Percentiles rank a stretch among this genome's conserved stretches.
These are phyloP conservation scores for Solea senegalensis DNA, from an alignment of 2,113 vertebrate species.

Conservation along the genomic window DNA sequence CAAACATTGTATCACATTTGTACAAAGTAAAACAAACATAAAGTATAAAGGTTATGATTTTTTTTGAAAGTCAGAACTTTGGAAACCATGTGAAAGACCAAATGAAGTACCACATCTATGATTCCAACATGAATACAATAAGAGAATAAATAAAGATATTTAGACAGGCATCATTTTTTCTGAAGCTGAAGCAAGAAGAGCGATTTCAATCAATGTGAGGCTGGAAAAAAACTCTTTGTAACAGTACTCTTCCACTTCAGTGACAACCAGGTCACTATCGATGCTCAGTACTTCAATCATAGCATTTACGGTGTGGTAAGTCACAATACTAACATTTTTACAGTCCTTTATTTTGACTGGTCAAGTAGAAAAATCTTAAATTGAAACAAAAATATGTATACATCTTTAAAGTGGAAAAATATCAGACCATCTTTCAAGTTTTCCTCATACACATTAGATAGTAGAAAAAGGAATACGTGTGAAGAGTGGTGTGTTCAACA, in stretches of 20 bases:
- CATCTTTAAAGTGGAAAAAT: conserved; percentile 59
- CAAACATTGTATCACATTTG: conserved; percentile 60
- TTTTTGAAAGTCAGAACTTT: conserved; percentile 66
- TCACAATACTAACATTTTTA: conserved; percentile 35
- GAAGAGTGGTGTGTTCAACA: conserved; percentile 56
- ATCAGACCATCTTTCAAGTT: conserved; percentile 49
- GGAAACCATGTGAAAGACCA: conserved; percentile 54
- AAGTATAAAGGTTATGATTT: conserved; percentile 71
- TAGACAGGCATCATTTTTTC: conserved; percentile 41
- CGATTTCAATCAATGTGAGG: conserved; percentile 16
- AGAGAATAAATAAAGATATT: conserved; percentile 73
- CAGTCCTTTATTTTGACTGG: conserved; percentile 27
- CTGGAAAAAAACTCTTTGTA: conserved; percentile 25
- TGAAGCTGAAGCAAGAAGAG: conserved; percentile 22
- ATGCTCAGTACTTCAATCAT: conserved; percentile 26
- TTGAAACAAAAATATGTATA: conserved; percentile 40
- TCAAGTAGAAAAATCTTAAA: conserved; percentile 58
- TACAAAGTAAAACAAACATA: conserved; percentile 62
- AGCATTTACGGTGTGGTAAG: conserved; percentile 44
- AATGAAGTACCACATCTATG: conserved; percentile 52
- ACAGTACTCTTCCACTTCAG: conserved; percentile 18
- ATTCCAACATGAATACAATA: conserved; percentile 59
- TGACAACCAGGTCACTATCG: conserved; percentile 31
- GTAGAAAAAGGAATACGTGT: conserved; percentile 70
- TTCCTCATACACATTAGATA: conserved; percentile 38